Percentiles rank a stretch among this genome's conserved stretches.
Conservation (phyloP, 2,888 invertebrate species). For the Protophormia terraenovae region DNA sequence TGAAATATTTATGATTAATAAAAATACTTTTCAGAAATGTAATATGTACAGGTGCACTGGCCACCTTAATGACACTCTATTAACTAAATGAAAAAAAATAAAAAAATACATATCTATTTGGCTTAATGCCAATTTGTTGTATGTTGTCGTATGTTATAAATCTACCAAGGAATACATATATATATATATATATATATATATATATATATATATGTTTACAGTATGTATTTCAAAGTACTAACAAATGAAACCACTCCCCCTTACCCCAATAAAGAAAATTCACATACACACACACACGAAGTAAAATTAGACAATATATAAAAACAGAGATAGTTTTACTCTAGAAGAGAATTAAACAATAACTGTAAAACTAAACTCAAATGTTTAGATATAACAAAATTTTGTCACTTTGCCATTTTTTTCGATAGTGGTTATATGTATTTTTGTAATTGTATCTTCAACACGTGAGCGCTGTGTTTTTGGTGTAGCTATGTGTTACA, state of each 20-base stretch:
- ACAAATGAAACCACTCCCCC: slow-evolving; percentile 3
- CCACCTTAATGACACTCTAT: slow-evolving; percentile 26
- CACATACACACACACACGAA: background rate
- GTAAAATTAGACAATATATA: background rate
- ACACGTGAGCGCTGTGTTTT: slow-evolving; percentile 43
- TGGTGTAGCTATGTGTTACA: slow-evolving; percentile 13
- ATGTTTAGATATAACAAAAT: slow-evolving; percentile 58
- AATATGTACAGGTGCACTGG: too few species aligned
- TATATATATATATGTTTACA: background rate
- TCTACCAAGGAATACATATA: slow-evolving; percentile 13
- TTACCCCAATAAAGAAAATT: background rate
- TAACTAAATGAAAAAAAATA: background rate
- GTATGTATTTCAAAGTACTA: too few species aligned
- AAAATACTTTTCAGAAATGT: too few species aligned
- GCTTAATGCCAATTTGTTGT: slow-evolving; percentile 66
- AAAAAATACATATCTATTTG: slow-evolving; percentile 52
- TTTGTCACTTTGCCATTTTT: slow-evolving; percentile 78
- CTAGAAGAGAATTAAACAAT: slow-evolving; percentile 38
- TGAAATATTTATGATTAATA: too few species aligned
- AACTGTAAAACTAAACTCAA: slow-evolving; percentile 44
- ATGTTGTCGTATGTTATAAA: slow-evolving; percentile 46
- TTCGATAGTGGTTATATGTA: background rate
- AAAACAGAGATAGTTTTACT: slow-evolving; percentile 19
- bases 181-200: background rate
- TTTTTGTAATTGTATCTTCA: slow-evolving; percentile 41